Evolutionary conservation across 2,797 vertebrate species (phyloP), one percentile per base, ranked within the genome.

Genomic region (Sebastes steindachneri): DNA sequence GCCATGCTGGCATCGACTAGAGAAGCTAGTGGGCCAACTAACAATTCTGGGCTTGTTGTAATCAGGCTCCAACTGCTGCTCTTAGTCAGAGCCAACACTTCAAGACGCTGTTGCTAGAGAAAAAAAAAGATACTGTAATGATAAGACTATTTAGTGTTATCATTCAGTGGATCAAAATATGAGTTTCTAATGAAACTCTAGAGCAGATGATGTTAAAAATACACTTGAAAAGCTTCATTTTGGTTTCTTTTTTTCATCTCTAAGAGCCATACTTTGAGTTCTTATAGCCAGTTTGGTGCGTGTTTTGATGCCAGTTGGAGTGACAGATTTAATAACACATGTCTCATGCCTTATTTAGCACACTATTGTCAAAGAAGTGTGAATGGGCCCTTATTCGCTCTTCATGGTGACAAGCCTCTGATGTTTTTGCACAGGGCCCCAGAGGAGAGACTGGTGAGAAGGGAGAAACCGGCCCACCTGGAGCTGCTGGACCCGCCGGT

Each of bases 401-500:
- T 48, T 67, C 66, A 48, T 14, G 6, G 23, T 87, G 66, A 84
- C 67, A 68, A 41, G 51, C 51, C 28, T 70, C 1, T 75, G 48
- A 51, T 86, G 4, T 75, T 78, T 80, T 48, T 55, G 60, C 68
- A n/a, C 85, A 99, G 99, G 99, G 99, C 73, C 92, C 93, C 17
- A 97, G 97, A 97, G 99, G 99, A 90, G 99, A 99, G 87, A 93
- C 95, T 21, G 99, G 99, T 77, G 98, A 99, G 89, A 99, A 99
- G 90, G 99, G 99, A 84, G 99, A 99, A 89, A 95, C 97, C 8
- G 99, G 99, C 25, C 97, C 98, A 5, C 97, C 99, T 0, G 99
- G 99, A 86, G 97, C 98, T 88, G 98, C 99, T 3, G 99, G 99
- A 80, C 98, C 98, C 1, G 92, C 98, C 1, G 98, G 99, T 77